Base-by-base conservation (phyloP, 37 sponge, comb jelly and placozoan genomes). In the Hormiphora californensis region DNA sequence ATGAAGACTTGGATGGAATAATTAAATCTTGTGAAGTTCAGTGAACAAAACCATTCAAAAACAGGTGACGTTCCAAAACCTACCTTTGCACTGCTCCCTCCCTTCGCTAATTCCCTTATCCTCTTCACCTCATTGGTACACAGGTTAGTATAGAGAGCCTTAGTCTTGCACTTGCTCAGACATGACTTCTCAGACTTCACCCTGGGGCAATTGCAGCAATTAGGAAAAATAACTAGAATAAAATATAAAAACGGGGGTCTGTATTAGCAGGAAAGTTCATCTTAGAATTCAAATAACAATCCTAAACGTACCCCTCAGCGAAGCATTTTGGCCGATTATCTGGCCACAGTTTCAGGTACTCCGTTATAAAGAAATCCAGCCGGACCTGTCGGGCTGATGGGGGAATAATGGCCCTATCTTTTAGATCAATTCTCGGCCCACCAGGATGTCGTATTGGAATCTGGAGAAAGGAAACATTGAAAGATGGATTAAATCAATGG, bases 261-360 rank as follows among this genome's bases (percentile, higher is more conserved):
- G n/a, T n/a, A n/a, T n/a, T n/a, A n/a, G n/a, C n/a, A n/a, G n/a
- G n/a, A n/a, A n/a, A n/a, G n/a, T n/a, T n/a, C n/a, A n/a, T n/a
- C n/a, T 17, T 15, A 49, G 9, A 49, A 49, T 49, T 49, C 9
- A 17, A 17, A 9, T 49, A 49, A 17, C 53, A 17, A 49, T 49
- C 53, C 9, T 17, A 49, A 49, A 65, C 68, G 32, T 5, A 65
- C 68, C 68, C 25, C 7, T 73, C 44, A 2, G 35, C 9, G 35
- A 73, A 73, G 44, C 81, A 73, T 30, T 73, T 73, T 46, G 40
- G 4, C 43, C 44, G 8, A 3, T 73, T 28, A 11, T 73, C 23
- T 7, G 81, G 81, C 81, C 81, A 73, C 0, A 73, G 21, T 28
- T 73, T 73, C 46, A 73, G 81, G 23, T 73, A 73, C 81, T 73